Base-by-base conservation (phyloP, 92 coral and sea anemone species). In the Porites cylindrica region DNA sequence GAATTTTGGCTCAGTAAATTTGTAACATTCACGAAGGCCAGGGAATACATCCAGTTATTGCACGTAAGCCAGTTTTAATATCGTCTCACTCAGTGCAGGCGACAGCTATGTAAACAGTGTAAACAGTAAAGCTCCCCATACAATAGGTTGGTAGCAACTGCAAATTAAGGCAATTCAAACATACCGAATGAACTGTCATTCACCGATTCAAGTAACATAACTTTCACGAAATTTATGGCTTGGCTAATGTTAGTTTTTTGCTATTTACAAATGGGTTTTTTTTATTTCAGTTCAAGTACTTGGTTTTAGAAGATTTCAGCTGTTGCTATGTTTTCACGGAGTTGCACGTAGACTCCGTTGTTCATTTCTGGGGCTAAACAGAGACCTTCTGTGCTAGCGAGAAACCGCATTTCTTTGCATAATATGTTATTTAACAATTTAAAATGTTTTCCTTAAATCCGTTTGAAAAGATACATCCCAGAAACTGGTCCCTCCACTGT, bases 31-130 rank as follows among this genome's bases (percentile, higher is more conserved):
- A 11, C 18, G 18, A 52, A 51, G 51, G 2, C 61, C 20, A 43
- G 18, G 54, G 13, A 47, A 47, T 9, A 8, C 17, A 12, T 18
- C 62, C 20, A 8, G 53, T 60, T 56, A 56, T 56, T 52, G 21
- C n/a, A 38, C 14, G 19, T 23, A 26, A 12, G 62, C 51, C 47
- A 19, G 12, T 66, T 63, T 53, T 50, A 66, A 19, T 79, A 6
- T 79, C 29, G 10, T 78, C 70, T 1, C 3, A n/a, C 11, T 2
- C 50, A 43, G 10, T 19, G 32, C 76, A 43, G 43, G 17, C 24
- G 5, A 2, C 84, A 67, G 85, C 66, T 81, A 53, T 56, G 13
- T 62, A 68, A 81, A 68, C 29, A 26, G 10, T 56, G 13, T 61
- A 68, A 81, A 68, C n/a, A 26, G 10, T 24, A 32, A 17, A 19